Conservation (phyloP, 2,797 vertebrate species). For the Eulemur mongoz region DNA sequence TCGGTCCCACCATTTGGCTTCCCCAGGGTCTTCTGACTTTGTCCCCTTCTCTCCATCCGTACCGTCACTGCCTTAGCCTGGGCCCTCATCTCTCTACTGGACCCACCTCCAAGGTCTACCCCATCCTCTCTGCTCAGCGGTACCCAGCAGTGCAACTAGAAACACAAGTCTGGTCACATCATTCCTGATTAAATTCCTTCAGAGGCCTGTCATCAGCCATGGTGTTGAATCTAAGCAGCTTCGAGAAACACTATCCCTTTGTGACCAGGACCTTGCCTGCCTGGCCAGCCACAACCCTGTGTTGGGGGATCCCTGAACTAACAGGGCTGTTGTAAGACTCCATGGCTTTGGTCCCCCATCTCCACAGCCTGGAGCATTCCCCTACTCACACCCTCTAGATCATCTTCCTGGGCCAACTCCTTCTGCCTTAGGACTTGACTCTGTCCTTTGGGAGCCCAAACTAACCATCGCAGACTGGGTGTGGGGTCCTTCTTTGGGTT, state of each 20-base stretch:
- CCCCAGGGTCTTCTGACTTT: not conserved
- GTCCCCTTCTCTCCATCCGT: not conserved
- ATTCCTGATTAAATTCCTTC: not conserved
- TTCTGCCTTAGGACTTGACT: not conserved
- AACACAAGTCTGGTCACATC: not conserved
- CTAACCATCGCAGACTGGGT: not conserved
- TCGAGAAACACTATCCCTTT: not conserved
- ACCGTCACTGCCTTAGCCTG: not conserved
- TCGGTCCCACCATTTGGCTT: not conserved
- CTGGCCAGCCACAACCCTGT: not conserved
- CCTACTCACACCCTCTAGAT: not conserved
- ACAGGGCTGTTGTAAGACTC: not conserved
- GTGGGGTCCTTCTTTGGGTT: not conserved
- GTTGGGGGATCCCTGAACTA: not conserved
- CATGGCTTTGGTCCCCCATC: not conserved
- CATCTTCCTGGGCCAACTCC: not conserved
- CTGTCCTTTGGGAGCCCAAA: not conserved
- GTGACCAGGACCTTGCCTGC: not conserved
- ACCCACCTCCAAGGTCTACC: not conserved
- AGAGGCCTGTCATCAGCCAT: not conserved
- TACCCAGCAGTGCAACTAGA: not conserved
- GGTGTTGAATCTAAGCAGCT: not conserved
- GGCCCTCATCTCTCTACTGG: not conserved
- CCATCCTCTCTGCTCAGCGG: not conserved
- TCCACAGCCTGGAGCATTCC: not conserved